A percentile compares a stretch with the other conserved stretches of the same genome.
These are phyloP conservation scores for Drosophila bifasciata DNA, from an alignment of 1,140 invertebrate genomes.

Conservation along the genomic window DNA sequence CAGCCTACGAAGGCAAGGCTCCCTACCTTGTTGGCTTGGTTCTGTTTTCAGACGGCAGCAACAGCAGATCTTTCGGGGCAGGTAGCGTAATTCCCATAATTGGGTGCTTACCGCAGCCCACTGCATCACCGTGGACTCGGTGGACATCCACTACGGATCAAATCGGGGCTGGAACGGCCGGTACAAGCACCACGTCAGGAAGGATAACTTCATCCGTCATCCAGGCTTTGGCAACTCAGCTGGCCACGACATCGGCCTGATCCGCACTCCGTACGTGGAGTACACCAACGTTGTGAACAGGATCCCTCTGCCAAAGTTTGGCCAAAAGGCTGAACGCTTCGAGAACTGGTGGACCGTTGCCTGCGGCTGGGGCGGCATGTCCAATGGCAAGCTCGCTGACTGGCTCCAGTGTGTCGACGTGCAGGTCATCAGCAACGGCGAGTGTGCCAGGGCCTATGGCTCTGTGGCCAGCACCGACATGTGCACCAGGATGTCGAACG, in stretches of 20 bases:
- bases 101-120: slow-evolving; percentile 64
- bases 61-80: slow-evolving; percentile 34
- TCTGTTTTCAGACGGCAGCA: slow-evolving; percentile 25
- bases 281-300: slow-evolving; percentile 40
- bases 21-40: slow-evolving; percentile 85
- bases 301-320: slow-evolving; percentile 31
- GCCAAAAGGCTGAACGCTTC: slow-evolving; percentile 26
- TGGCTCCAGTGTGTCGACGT: slow-evolving; percentile 42
- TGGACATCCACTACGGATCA: slow-evolving; percentile 74
- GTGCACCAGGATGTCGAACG: slow-evolving; percentile 23
- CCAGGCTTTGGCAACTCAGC: slow-evolving; percentile 37
- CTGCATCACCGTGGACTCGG: slow-evolving; percentile 48
- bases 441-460: slow-evolving; percentile 13
- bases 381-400: slow-evolving; percentile 22
- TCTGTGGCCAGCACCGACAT: slow-evolving; percentile 23
- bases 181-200: slow-evolving; percentile 41
- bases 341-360: slow-evolving; percentile 41
- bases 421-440: slow-evolving; percentile 28
- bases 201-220: slow-evolving; percentile 44
- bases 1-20: slow-evolving; percentile 82
- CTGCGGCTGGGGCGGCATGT: slow-evolving; percentile 60
- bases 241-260: slow-evolving; percentile 55
- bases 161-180: slow-evolving; percentile 32
- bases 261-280: slow-evolving; percentile 50
- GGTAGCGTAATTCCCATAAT: slow-evolving; percentile 53